Conservation (phyloP, 2,113 vertebrate genomes). For the Plecturocebus donacophilus region DNA sequence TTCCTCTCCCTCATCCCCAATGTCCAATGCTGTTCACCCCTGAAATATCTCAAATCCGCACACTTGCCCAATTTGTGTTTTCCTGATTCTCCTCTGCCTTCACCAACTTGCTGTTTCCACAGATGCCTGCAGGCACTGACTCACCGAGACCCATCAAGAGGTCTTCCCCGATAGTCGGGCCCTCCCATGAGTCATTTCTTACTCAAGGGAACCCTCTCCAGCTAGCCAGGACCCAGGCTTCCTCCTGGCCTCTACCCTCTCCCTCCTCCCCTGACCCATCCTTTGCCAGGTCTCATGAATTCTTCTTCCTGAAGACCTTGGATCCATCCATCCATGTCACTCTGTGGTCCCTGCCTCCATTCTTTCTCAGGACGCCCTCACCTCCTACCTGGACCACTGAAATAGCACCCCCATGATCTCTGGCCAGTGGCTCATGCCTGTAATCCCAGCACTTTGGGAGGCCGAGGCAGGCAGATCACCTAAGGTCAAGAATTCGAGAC, state of each 20-base stretch:
- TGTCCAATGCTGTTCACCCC: background rate
- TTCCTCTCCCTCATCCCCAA: background rate
- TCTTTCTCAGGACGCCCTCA: background rate
- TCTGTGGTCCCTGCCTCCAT: background rate
- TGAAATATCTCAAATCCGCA: background rate
- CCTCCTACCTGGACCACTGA: too few species aligned
- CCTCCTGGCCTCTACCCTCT: background rate
- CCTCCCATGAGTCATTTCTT: background rate
- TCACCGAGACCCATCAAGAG: background rate
- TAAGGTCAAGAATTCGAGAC: too few species aligned
- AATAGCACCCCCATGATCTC: background rate
- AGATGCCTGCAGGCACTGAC: background rate
- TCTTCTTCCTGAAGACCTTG: background rate
- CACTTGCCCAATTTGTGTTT: background rate
- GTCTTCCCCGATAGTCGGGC: background rate
- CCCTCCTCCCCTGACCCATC: rapidly evolving
- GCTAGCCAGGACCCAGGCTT: background rate
- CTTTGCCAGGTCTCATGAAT: rapidly evolving
- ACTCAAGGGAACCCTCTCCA: rapidly evolving
- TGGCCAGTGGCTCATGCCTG: too few species aligned
- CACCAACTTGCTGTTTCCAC: background rate
- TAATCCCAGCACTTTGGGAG: too few species aligned
- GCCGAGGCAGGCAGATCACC: too few species aligned
- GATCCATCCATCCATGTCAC: rapidly evolving
- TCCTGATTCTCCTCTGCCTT: background rate